Evolutionary conservation across 2,113 vertebrate genomes (phyloP), one percentile per base, ranked within the genome.

Genomic region (Micronycteris hirsuta): DNA sequence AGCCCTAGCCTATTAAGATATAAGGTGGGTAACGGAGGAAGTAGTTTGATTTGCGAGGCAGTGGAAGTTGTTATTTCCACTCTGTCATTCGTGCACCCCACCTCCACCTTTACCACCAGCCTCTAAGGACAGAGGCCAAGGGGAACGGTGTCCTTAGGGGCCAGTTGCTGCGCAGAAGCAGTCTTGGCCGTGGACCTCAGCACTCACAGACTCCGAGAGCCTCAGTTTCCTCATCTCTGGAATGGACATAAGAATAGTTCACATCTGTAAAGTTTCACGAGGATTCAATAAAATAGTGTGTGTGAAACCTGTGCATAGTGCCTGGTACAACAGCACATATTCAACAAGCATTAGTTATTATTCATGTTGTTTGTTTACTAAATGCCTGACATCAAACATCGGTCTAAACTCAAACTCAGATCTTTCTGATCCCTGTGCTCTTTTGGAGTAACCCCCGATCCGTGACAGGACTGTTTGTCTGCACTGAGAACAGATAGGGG

Each of bases 391-490:
- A 19, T 73, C 49, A 54, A 58, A 19, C 22, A 31, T 76, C 28
- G 13, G 24, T 81, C 80, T 86, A 26, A 80, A 49, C 56, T 56
- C 77, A 73, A 82, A 73, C 19, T 61, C 36, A 49, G 19, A 11
- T 63, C 58, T 92, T 92, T 88, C 73, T 22, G 33, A 36, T 74
- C n/a, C 63, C 67, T 65, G 20, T 84, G 38, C 73, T 74, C 81
- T 78, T 91, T 93, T 68, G 9, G 28, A 87, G 65, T 86, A n/a
- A 83, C 7, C 36, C 33, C 31, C 3, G 28, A 89, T 71, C 38
- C 45, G 9, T 83, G 80, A 92, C 74, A 68, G 45, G 41, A 85
- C 78, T 80, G 28, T 97, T 96, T 93, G 70, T 61, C 63, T 16
- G 4, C 56, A 43, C 88, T 61, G 52, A 31, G 95, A 96, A 74